These are phyloP conservation scores for Acomys russatus DNA, from an alignment of 2,797 vertebrate genomes.

Conservation along the genomic window DNA sequence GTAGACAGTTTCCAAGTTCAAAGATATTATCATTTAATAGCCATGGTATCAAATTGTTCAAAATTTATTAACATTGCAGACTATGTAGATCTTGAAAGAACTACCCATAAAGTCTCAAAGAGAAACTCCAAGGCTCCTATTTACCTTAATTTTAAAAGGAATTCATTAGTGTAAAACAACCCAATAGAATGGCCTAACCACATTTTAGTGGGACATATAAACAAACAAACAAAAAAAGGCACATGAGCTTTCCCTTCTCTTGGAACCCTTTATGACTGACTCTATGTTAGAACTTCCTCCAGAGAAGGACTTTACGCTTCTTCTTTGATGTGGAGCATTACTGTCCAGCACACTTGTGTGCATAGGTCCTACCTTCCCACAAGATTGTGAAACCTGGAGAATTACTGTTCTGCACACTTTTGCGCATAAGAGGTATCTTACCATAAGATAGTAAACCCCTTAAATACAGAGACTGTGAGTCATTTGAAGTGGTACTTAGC, in stretches of 20 bases:
- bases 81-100: slow-evolving; percentile 35
- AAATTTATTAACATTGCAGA: slow-evolving; percentile 52
- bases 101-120: not conserved
- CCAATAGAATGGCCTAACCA: slow-evolving; percentile 27
- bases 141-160: slow-evolving; percentile 53
- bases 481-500: slow-evolving; percentile 43
- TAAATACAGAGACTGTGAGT: not conserved
- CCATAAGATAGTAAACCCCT: slow-evolving; percentile 31
- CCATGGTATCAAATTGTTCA: slow-evolving; percentile 47
- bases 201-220: not conserved
- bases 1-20: slow-evolving; percentile 19
- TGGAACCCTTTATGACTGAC: not conserved
- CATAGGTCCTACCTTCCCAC: too few relatives aligned
- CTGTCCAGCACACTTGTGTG: not conserved
- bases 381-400: not conserved
- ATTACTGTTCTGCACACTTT: not conserved
- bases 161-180: slow-evolving; percentile 45
- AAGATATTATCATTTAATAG: not conserved
- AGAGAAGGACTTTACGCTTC: not conserved
- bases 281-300: not conserved
- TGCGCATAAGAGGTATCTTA: not conserved
- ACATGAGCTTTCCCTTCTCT: not conserved
- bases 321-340: slow-evolving; percentile 47
- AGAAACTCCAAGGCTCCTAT: slow-evolving; percentile 29
- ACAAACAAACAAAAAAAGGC: not conserved